Evolutionary conservation across 2,888 invertebrate genomes (phyloP), one percentile per base, ranked within the genome.

Genomic region (Ophion costatus): DNA sequence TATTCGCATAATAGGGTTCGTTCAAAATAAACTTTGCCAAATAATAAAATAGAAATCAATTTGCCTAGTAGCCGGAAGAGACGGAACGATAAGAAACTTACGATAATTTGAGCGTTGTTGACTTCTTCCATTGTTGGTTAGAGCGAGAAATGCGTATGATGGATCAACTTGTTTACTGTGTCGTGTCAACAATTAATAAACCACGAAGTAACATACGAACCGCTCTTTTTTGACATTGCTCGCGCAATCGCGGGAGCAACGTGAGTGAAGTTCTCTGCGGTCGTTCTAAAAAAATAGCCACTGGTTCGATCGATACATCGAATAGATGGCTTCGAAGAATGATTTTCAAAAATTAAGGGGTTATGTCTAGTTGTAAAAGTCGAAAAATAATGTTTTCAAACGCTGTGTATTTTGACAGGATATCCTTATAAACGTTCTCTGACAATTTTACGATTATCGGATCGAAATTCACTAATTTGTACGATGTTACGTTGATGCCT

Each of bases 21-120:
- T 51, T 14, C 33, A 51, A 61, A 81, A 38, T 64, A 22, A n/a
- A 22, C 14, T 63, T n/a, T 24, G 74, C 7, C 4, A 33, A 70
- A 61, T 22, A 77, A 20, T n/a, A 7, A 7, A 38, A 29, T 29
- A n/a, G 42, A 11, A 69, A 69, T 78, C 69, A 69, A 20, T 42
- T 67, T 77, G 57, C 11, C 9, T 10, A n/a, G 11, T 10, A n/a
- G 1, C n/a, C 51, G 33, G 56, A 5, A 20, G 61, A 14, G 17
- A 73, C 11, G 14, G 2, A 5, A 64, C 24, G 42, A 22, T 4
- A 51, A 51, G 38, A 66, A 63, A 89, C 93, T 92, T 89, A 93
- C 93, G 64, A 92, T 88, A 74, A 89, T 91, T 86, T 90, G 91
- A 33, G 90, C 90, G 79, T 84, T 91, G 61, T 89, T 88, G 67